Base-by-base conservation (phyloP, 2,113 vertebrate genomes). In the Craseonycteris thonglongyai region DNA sequence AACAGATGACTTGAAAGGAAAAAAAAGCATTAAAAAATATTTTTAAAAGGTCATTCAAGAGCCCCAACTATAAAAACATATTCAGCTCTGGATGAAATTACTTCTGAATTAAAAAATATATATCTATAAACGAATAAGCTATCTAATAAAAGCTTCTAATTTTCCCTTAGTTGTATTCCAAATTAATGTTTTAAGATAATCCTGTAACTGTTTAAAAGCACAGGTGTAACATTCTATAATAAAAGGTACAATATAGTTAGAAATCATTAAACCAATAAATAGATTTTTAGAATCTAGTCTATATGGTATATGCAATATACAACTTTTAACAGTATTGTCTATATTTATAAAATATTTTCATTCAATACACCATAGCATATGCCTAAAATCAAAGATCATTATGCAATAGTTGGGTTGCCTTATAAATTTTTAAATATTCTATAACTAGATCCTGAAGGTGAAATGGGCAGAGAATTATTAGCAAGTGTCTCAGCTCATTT, bases 1-100 rank as follows among this genome's bases (percentile, higher is more conserved):
- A 99, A 94, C 86, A 99, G 98, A 95, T 99, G 99, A 96, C 99
- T 99, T 96, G 49, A 97, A 85, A 75, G 59, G 93, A 93, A 96
- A 88, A 88, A 30, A 95, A 69, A 54, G 33, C 47, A 88, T 88
- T 51, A 38, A 68, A 78, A 2, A 63, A 51, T 59, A 38, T 80
- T 80, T 61, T 93, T 74, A 92, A 96, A 56, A 94, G 66, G 8
- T 13, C 85, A 51, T 83, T 66, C 49, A 94, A 49, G 15, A 92
- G 12, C 28, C 21, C 69, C 51, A 76, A 63, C 71, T 80, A 68
- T 82, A 59, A 91, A 92, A 92, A 92, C 15, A 33, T 22, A 11
- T 72, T 91, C n/a, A 75, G 78, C 51, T 95, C 72, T 86, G 90
- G 45, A 82, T 81, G 26, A 92, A 82, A 86, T 93, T 91, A 86